phyloP scores from a whole-genome alignment of 2,113 vertebrate genomes.

The Dicerorhinus sumatrensis region DNA sequence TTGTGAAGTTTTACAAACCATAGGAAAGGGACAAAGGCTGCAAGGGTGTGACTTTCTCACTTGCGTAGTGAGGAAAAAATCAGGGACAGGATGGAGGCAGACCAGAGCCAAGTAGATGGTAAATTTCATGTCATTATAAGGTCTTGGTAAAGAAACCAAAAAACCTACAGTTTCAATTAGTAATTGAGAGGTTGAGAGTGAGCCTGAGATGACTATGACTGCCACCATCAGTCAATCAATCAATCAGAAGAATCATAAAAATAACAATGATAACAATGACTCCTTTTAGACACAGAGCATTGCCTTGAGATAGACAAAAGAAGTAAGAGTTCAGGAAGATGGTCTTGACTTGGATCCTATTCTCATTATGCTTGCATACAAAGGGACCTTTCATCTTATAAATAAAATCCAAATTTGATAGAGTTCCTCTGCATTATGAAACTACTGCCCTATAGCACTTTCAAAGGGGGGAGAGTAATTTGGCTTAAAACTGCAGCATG shows the following conservation, averaged over 20 bases:
- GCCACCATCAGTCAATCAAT: neutral
- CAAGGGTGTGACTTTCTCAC: neutral
- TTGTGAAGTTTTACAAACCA: neutral
- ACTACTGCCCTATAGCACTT: neutral
- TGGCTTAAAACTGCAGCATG: neutral
- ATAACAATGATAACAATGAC: neutral
- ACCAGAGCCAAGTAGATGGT: neutral
- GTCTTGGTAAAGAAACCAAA: neutral
- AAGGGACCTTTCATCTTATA: neutral
- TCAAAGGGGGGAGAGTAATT: neutral
- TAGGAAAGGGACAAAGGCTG: neutral
- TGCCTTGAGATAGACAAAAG: neutral
- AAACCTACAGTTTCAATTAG: neutral
- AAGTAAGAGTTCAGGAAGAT: neutral
- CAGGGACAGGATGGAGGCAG: neutral
- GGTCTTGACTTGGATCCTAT: neutral
- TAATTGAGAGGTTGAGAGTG: neutral
- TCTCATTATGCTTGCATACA: neutral
- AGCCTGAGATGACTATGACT: neutral
- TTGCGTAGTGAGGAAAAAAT: neutral
- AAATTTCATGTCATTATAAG: neutral
- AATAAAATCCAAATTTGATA: neutral
- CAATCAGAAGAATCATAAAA: neutral
- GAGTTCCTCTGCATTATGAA: neutral
- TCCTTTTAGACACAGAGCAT: neutral